Conservation (phyloP, 2,113 vertebrate genomes). For the Leptodactylus fuscus region DNA sequence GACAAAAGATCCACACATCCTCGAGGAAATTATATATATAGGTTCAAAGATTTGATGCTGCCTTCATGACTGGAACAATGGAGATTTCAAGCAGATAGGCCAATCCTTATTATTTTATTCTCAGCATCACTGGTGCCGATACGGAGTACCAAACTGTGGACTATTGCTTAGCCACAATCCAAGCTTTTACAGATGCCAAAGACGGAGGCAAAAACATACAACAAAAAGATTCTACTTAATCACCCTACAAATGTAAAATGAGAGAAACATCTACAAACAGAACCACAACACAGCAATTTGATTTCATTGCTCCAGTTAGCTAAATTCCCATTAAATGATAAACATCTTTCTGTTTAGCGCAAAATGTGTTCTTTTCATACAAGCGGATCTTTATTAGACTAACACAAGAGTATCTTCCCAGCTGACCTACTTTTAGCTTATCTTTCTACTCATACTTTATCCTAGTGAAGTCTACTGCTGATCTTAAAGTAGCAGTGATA, state of each 20-base stretch:
- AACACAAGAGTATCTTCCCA: slow-evolving; percentile 55
- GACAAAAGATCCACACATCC: not conserved
- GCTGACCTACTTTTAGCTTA: slow-evolving; percentile 60
- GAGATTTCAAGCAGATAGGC: not conserved
- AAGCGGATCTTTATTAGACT: slow-evolving; percentile 53
- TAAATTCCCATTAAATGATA: slow-evolving; percentile 59
- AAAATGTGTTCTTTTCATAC: slow-evolving; percentile 54
- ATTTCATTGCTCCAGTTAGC: slow-evolving; percentile 55
- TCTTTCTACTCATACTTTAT: slow-evolving; percentile 53
- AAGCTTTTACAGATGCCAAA: not conserved
- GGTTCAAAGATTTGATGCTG: not conserved
- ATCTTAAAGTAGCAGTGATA: slow-evolving; percentile 45
- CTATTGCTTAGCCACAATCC: not conserved
- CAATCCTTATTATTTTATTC: too few relatives aligned
- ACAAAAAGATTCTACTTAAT: not conserved
- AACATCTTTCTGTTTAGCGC: slow-evolving; percentile 53
- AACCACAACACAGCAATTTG: slow-evolving; percentile 31
- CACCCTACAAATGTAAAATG: not conserved
- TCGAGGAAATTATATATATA: not conserved
- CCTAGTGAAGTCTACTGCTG: slow-evolving; percentile 44
- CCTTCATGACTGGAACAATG: too few relatives aligned
- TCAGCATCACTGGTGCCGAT: not conserved
- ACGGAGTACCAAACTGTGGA: too few relatives aligned
- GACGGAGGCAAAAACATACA: slow-evolving; percentile 19
- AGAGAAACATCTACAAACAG: slow-evolving; percentile 17